Evolutionary conservation across 2,888 invertebrate species (phyloP).

Genomic region (Eupithecia subumbrata): DNA sequence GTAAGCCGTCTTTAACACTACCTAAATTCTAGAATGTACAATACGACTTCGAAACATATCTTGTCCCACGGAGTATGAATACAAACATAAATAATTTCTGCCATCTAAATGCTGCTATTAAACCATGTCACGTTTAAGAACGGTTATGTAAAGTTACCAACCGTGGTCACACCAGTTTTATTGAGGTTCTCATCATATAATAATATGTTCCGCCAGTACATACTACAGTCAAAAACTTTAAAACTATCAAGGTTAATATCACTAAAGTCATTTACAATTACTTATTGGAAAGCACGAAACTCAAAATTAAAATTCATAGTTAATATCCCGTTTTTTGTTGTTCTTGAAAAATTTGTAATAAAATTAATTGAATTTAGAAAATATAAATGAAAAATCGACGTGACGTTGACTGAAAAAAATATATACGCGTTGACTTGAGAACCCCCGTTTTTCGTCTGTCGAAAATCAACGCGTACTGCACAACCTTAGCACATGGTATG

Average conservation of each 20-base stretch:
- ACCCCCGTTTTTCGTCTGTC: too few species aligned
- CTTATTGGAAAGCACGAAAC: too few species aligned
- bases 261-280: too few species aligned
- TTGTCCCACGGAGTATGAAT: slow-evolving; percentile 4
- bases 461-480: too few species aligned
- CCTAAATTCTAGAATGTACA: not conserved
- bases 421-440: too few species aligned
- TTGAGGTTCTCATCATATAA: not conserved
- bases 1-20: not conserved
- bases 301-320: too few species aligned
- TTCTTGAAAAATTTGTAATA: too few species aligned
- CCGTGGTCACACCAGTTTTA: not conserved
- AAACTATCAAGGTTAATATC: too few species aligned
- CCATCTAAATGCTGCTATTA: not conserved
- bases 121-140: slow-evolving; percentile 7
- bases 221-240: too few species aligned
- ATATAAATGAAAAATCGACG: not conserved
- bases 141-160: not conserved
- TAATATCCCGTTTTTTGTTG: too few species aligned
- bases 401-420: not conserved
- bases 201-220: not conserved
- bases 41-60: not conserved
- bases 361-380: too few species aligned
- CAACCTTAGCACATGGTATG: too few species aligned
- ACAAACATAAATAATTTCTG: slow-evolving; percentile 5